Evolutionary conservation across 23 tunicate species (phyloP).

Genomic region (Botrylloides violaceus): DNA sequence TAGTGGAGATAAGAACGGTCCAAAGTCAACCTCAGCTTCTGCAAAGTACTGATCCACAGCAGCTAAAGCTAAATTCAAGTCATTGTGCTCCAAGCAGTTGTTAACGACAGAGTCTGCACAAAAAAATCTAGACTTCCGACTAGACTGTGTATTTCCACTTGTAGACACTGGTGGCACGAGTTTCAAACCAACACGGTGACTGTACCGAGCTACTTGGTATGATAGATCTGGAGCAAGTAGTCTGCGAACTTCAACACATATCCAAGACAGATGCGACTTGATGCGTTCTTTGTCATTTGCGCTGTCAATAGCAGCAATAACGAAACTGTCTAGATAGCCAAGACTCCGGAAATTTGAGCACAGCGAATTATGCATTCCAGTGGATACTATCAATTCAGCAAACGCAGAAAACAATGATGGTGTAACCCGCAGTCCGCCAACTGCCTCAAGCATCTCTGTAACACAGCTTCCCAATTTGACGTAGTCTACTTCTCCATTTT

Average conservation of each 20-base stretch:
- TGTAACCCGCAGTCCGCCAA: neutral
- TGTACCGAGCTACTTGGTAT: neutral
- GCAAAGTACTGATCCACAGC: slow-evolving; percentile 1
- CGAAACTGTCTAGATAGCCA: neutral
- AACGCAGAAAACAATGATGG: neutral
- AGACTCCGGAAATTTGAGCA: too few species aligned
- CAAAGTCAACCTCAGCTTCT: neutral
- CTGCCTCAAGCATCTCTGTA: slow-evolving; percentile 8
- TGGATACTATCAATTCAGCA: slow-evolving; percentile 9
- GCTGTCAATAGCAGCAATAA: neutral
- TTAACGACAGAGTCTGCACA: neutral
- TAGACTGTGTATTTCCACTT: neutral
- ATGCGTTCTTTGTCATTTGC: neutral
- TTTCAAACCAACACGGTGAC: slow-evolving; percentile 3
- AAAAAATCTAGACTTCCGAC: slow-evolving; percentile 8
- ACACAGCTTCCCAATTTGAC: neutral
- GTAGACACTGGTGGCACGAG: slow-evolving; percentile 4
- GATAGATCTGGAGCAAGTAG: neutral
- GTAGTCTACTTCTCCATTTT: neutral
- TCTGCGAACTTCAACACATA: neutral
- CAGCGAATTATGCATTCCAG: neutral
- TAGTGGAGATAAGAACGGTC: slow-evolving; percentile 18
- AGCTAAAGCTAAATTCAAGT: neutral
- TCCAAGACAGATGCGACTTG: neutral
- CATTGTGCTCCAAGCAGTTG: neutral